Percentiles rank a stretch among this genome's conserved stretches.
Conservation (phyloP, 2,113 vertebrate genomes). For the Orcinus orca region DNA sequence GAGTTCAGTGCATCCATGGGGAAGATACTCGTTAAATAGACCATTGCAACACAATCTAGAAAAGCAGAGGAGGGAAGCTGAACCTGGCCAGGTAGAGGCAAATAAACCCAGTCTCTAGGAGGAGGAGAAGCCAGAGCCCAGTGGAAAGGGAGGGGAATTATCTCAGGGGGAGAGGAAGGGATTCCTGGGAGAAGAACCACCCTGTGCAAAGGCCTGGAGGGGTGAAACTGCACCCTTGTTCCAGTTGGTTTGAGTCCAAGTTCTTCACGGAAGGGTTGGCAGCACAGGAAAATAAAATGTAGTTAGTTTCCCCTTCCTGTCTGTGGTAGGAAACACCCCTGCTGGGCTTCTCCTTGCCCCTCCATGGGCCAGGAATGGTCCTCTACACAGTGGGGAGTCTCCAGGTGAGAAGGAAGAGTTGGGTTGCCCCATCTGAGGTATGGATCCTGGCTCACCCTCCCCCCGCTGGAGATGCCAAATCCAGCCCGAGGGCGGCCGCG, state of each 20-base stretch:
- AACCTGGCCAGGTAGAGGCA: background rate
- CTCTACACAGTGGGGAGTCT: accelerated
- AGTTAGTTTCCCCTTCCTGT: background rate
- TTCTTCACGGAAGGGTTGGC: background rate
- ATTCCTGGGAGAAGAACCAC: background rate
- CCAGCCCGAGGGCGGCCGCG: background rate
- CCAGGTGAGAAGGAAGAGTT: background rate
- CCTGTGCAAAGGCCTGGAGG: no score
- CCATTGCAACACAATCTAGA: background rate
- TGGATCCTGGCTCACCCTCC: background rate
- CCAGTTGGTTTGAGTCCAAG: background rate
- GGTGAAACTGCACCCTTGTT: no score
- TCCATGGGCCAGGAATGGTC: background rate
- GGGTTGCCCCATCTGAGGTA: background rate
- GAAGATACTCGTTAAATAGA: background rate
- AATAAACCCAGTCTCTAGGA: background rate
- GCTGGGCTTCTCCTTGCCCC: background rate
- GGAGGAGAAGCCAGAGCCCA: background rate
- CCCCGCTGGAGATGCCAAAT: background rate
- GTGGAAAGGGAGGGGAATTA: background rate
- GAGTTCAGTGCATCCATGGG: background rate
- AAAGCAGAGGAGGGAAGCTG: background rate
- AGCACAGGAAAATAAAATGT: background rate
- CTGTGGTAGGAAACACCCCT: background rate
- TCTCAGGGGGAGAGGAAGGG: accelerated